A percentile compares a stretch with the other conserved stretches of the same genome.
phyloP scores from a whole-genome alignment of 2,113 vertebrate genomes.

The Campylomormyrus tamandua region DNA sequence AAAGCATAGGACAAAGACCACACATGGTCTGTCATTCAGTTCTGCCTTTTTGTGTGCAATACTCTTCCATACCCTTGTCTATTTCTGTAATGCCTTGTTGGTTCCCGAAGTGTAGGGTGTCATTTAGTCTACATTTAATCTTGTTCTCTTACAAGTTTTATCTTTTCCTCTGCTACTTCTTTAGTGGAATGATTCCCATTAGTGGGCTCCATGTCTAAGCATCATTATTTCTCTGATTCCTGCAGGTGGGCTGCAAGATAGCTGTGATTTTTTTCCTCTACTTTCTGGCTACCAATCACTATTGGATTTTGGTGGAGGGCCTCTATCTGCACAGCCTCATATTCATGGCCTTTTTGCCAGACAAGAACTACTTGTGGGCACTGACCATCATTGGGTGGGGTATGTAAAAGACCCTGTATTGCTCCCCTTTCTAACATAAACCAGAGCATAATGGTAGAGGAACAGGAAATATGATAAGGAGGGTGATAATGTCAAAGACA shows the following conservation, averaged over 20 bases:
- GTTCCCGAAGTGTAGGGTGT: background rate
- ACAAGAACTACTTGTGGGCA: slow-evolving; percentile 80
- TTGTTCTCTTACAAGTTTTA: background rate
- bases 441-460: background rate
- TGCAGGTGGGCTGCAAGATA: slow-evolving; percentile 79
- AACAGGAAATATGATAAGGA: background rate
- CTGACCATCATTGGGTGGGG: slow-evolving; percentile 86
- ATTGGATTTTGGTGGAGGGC: slow-evolving; percentile 89
- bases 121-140: background rate
- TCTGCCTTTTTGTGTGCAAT: background rate
- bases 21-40: slow-evolving; percentile 58
- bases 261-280: slow-evolving; percentile 83
- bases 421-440: background rate
- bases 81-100: background rate
- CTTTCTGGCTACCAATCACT: slow-evolving; percentile 87
- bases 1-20: slow-evolving; percentile 43
- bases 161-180: background rate
- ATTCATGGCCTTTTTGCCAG: slow-evolving; percentile 88
- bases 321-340: slow-evolving; percentile 85
- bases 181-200: background rate
- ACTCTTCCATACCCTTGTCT: too few species aligned
- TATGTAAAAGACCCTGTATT: slow-evolving; percentile 39
- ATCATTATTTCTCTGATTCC: background rate
- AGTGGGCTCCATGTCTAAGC: background rate
- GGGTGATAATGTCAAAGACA: background rate